Evolutionary conservation across 2,888 invertebrate genomes (phyloP).

Genomic region (Limnephilus auricula): DNA sequence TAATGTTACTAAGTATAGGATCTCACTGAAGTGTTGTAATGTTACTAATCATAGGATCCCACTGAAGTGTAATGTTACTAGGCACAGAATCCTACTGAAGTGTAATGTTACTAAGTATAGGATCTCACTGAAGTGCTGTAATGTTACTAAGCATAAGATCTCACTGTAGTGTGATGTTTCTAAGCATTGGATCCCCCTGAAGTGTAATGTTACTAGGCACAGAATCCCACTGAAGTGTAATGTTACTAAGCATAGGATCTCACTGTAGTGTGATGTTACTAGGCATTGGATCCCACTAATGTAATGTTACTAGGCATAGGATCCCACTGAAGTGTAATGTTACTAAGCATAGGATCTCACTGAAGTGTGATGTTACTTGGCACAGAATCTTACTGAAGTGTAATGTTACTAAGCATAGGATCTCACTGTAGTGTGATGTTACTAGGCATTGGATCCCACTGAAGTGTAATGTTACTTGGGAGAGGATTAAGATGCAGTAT

Average conservation of each 20-base stretch:
- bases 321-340: too few species aligned
- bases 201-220: too few species aligned
- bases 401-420: not conserved
- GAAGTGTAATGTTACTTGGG: too few species aligned
- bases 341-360: too few species aligned
- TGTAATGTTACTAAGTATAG: too few species aligned
- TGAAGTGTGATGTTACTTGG: too few species aligned
- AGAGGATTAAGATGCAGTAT: too few species aligned
- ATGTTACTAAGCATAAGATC: not conserved
- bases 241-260: not conserved
- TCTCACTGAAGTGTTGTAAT: not conserved
- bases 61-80: not conserved
- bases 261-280: not conserved
- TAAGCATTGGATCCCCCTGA: not conserved
- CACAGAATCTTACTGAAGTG: not conserved
- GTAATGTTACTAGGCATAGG: too few species aligned
- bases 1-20: not conserved
- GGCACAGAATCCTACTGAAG: not conserved
- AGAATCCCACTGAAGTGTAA: too few species aligned
- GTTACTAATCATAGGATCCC: not conserved
- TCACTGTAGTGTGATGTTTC: not conserved
- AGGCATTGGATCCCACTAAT: not conserved
- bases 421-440: too few species aligned
- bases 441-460: too few species aligned
- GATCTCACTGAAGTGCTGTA: too few species aligned